These are phyloP conservation scores for Spilosoma lubricipeda DNA, from an alignment of 2,888 invertebrate species.

Conservation along the genomic window DNA sequence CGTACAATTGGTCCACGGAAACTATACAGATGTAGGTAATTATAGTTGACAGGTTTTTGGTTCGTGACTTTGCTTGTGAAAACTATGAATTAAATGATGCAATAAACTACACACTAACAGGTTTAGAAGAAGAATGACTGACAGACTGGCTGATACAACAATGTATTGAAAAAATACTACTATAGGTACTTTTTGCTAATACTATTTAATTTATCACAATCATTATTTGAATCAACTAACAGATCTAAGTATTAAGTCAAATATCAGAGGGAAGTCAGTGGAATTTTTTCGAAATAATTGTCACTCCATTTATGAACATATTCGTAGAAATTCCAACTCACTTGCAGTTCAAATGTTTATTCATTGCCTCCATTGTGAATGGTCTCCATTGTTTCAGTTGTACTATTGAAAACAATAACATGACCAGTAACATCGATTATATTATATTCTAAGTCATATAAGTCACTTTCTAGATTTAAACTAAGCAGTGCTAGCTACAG, in stretches of 20 bases:
- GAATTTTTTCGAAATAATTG: too few species aligned
- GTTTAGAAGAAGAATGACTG: neutral
- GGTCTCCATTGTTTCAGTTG: neutral
- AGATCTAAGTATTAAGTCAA: neutral
- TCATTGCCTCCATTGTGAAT: neutral
- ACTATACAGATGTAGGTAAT: constrained; percentile 2
- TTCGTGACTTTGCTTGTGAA: neutral
- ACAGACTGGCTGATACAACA: neutral
- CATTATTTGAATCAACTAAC: neutral
- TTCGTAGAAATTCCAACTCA: neutral
- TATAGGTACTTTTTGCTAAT: too few species aligned
- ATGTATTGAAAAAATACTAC: neutral
- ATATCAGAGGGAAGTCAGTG: neutral
- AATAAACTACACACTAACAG: neutral
- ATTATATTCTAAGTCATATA: neutral
- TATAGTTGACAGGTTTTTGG: neutral
- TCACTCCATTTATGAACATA: neutral
- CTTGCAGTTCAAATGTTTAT: neutral
- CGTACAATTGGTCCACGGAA: neutral
- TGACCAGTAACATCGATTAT: neutral
- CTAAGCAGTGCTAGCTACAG: too few species aligned
- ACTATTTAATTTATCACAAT: neutral
- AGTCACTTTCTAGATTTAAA: neutral
- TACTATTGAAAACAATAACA: neutral
- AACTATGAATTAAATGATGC: neutral